Evolutionary conservation across 2,888 invertebrate genomes (phyloP).

Genomic region (Micoletzkya japonica): DNA sequence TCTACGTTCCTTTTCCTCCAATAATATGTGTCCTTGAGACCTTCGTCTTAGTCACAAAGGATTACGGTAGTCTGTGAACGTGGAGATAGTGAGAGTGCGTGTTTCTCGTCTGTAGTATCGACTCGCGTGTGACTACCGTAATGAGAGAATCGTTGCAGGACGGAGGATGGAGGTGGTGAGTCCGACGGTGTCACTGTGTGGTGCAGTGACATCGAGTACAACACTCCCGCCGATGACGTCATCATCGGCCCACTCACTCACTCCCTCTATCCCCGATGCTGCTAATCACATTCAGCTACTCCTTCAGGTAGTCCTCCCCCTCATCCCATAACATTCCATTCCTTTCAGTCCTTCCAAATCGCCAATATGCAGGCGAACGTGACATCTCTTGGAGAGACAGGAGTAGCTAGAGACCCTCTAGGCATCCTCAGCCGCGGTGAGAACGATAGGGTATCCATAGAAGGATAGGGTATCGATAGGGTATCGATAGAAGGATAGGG

Average conservation of each 20-base stretch:
- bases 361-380: too few species aligned
- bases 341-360: not conserved
- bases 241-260: too few species aligned
- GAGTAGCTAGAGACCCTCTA: slow-evolving; percentile 14
- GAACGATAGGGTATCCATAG: not conserved
- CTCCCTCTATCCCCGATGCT: too few species aligned
- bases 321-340: not conserved
- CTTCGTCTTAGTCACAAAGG: too few species aligned
- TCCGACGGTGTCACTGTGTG: not conserved
- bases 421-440: not conserved
- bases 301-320: not conserved
- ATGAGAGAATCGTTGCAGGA: too few species aligned
- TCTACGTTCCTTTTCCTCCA: too few species aligned
- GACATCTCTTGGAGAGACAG: too few species aligned
- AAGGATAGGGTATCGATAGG: not conserved
- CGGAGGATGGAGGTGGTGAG: slow-evolving; percentile 21
- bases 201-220: not conserved
- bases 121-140: too few species aligned
- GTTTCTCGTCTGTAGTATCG: too few species aligned
- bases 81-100: too few species aligned
- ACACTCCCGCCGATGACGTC: not conserved
- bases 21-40: too few species aligned
- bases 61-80: too few species aligned
- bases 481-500: not conserved
- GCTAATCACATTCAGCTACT: not conserved